Evolutionary conservation across 2,888 invertebrate species (phyloP).

Genomic region (Meandrusa payeni): DNA sequence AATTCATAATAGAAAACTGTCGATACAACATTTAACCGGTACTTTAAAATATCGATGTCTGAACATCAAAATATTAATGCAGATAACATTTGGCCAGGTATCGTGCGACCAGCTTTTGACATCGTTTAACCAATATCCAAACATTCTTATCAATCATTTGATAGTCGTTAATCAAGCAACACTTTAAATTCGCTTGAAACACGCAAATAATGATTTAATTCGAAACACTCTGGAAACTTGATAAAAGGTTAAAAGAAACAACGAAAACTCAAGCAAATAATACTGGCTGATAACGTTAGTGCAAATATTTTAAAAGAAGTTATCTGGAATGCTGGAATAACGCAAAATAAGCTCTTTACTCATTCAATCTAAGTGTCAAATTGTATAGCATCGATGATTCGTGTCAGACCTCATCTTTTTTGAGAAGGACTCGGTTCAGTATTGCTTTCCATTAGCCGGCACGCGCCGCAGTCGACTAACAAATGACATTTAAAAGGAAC

Average conservation of each 20-base stretch:
- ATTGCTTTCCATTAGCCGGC: constrained; percentile 75
- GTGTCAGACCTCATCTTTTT: constrained; percentile 57
- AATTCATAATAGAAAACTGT: constrained; percentile 77
- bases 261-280: constrained; percentile 65
- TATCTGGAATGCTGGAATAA: constrained; percentile 31
- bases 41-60: constrained; percentile 41
- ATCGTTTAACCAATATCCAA: constrained; percentile 29
- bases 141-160: constrained; percentile 43
- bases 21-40: constrained; percentile 51
- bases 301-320: constrained; percentile 42
- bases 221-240: constrained; percentile 60
- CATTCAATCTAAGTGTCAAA: constrained; percentile 28
- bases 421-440: constrained; percentile 55
- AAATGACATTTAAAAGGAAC: constrained; percentile 73
- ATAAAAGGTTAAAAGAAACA: constrained; percentile 67
- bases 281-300: constrained; percentile 63
- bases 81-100: neutral
- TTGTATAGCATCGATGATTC: constrained; percentile 32
- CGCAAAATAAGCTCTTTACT: constrained; percentile 31
- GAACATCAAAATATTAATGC: constrained; percentile 14
- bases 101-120: neutral
- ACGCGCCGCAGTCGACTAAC: constrained; percentile 72
- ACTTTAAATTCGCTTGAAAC: constrained; percentile 61
- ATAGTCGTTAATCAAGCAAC: constrained; percentile 41
- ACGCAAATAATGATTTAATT: constrained; percentile 71